phyloP scores from a whole-genome alignment of 1,140 invertebrate species.

The Akabosia matsudoensis region DNA sequence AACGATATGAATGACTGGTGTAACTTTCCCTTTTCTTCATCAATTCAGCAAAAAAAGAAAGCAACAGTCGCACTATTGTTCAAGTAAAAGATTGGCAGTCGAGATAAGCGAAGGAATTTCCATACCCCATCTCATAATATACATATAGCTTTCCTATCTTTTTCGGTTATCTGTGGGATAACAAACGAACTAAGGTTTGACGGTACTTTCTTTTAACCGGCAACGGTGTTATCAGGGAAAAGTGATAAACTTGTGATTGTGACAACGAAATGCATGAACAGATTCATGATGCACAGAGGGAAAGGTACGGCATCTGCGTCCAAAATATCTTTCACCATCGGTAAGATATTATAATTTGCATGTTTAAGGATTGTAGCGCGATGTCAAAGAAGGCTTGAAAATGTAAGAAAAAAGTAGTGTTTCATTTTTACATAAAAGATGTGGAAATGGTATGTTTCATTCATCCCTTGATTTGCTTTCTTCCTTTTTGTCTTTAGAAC shows the following conservation, averaged over 20 bases:
- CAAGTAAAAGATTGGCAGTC: too few relatives aligned
- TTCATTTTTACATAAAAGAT: neutral
- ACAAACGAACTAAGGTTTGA: neutral
- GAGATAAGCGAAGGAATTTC: too few relatives aligned
- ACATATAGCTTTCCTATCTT: too few relatives aligned
- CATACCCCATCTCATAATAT: neutral
- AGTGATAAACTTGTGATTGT: too few relatives aligned
- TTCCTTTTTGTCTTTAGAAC: neutral
- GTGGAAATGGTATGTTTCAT: slow-evolving; percentile 6
- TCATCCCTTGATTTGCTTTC: slow-evolving; percentile 1
- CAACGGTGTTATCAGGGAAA: neutral
- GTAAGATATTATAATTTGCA: too few relatives aligned
- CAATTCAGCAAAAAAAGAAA: neutral
- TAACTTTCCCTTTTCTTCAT: neutral
- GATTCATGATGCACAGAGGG: too few relatives aligned
- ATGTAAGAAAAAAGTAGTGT: neutral
- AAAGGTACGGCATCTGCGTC: too few relatives aligned
- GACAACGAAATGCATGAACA: too few relatives aligned
- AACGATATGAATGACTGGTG: neutral
- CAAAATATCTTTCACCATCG: too few relatives aligned
- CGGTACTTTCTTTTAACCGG: neutral
- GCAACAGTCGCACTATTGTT: neutral
- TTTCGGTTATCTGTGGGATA: neutral
- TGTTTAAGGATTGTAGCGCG: too few relatives aligned
- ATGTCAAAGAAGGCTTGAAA: neutral